A percentile compares a stretch with the other conserved stretches of the same genome.
Evolutionary conservation across 2,113 vertebrate genomes (phyloP).

Genomic region (Tyrannus savana): DNA sequence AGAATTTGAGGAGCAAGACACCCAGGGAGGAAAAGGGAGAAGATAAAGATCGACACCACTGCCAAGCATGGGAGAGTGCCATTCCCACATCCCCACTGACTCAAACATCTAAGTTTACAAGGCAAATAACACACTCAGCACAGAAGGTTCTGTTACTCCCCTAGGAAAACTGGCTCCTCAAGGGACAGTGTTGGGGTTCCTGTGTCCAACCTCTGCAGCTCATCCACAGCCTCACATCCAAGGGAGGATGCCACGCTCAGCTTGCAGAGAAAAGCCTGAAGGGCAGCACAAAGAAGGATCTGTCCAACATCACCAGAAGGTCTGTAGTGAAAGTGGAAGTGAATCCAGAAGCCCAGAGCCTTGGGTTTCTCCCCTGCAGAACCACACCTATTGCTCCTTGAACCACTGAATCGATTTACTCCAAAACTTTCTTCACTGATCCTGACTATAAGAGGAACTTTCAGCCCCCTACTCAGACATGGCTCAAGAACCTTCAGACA

Average conservation of each 20-base stretch:
- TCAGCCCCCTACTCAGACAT: neutral
- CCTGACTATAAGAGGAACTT: neutral
- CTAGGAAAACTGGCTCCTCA: neutral
- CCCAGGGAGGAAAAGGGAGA: neutral
- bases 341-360: neutral
- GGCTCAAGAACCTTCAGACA: neutral
- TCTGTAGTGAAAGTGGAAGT: neutral
- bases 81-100: neutral
- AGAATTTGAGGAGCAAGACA: neutral
- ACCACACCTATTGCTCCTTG: neutral
- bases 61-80: fast-evolving
- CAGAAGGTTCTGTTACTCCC: neutral
- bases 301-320: neutral
- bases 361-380: too few relatives aligned
- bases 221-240: neutral
- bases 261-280: neutral
- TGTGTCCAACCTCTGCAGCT: neutral
- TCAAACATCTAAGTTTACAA: too few relatives aligned
- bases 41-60: fast-evolving
- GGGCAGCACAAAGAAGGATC: fast-evolving
- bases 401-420: neutral
- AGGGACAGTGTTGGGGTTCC: fast-evolving
- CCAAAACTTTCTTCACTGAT: neutral
- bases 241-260: fast-evolving
- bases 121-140: neutral